Percentiles rank a stretch among this genome's conserved stretches.
phyloP scores from a whole-genome alignment of 2,888 invertebrate species.

The Lasius platythorax region DNA sequence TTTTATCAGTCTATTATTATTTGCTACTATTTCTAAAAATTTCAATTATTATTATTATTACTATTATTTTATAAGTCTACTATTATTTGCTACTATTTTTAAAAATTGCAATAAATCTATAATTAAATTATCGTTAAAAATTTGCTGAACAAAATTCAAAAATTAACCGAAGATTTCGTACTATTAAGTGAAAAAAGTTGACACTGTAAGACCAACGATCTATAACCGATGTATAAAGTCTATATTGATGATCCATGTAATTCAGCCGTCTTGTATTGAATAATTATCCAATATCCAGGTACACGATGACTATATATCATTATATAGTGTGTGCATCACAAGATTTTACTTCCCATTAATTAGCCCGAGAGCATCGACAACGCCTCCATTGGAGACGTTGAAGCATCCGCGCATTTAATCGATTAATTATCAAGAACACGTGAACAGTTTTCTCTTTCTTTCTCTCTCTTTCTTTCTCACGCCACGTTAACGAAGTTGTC shows the following conservation, averaged over 20 bases:
- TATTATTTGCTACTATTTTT: neutral
- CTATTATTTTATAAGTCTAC: too few species aligned
- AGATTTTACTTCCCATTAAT: slow-evolving; percentile 38
- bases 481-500: slow-evolving; percentile 69
- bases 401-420: slow-evolving; percentile 63
- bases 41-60: too few species aligned
- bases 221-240: neutral
- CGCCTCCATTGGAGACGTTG: slow-evolving; percentile 1
- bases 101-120: neutral
- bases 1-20: neutral
- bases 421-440: slow-evolving; percentile 65
- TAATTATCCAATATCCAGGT: slow-evolving; percentile 24
- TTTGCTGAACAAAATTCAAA: neutral
- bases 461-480: slow-evolving; percentile 36
- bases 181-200: neutral
- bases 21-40: too few species aligned
- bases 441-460: slow-evolving; percentile 7
- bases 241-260: slow-evolving; percentile 6
- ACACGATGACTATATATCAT: neutral
- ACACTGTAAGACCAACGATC: neutral
- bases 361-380: neutral
- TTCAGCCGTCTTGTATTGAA: slow-evolving; percentile 5
- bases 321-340: neutral
- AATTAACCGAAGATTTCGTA: neutral
- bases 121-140: neutral